phyloP scores from a whole-genome alignment of 2,113 vertebrate species.

The Pitta sordida region DNA sequence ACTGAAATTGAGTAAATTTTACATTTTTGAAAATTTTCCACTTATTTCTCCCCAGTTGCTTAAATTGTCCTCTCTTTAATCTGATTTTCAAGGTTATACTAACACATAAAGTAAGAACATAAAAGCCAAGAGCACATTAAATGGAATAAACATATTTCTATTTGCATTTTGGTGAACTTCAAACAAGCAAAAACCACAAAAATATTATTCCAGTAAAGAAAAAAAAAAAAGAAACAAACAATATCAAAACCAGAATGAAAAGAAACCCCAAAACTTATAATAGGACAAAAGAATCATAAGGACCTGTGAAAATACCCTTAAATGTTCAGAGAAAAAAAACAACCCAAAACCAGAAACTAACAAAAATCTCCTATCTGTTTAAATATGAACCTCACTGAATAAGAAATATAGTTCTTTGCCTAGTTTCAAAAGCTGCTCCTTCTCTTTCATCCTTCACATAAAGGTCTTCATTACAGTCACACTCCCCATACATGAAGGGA shows the following conservation, averaged over 20 bases:
- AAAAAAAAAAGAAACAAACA: background rate
- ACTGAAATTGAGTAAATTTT: background rate
- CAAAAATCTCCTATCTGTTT: background rate
- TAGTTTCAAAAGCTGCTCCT: background rate
- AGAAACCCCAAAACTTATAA: background rate
- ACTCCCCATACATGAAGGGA: accelerated
- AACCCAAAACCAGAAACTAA: too few relatives aligned
- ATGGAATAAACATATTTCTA: background rate
- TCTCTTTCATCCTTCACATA: background rate
- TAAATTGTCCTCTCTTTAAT: background rate
- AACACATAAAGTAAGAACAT: background rate
- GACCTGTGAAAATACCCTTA: background rate
- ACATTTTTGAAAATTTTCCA: background rate
- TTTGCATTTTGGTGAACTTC: background rate
- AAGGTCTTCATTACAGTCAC: accelerated
- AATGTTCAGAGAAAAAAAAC: accelerated
- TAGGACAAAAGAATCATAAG: accelerated
- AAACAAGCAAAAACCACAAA: background rate
- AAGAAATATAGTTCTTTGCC: background rate
- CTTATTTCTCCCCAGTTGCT: background rate
- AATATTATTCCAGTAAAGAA: background rate
- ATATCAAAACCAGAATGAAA: accelerated
- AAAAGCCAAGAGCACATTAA: background rate
- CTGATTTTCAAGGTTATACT: background rate
- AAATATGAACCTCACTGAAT: background rate